phyloP scores from a whole-genome alignment of 2,888 invertebrate species.

The Dorcus parallelipipedus region DNA sequence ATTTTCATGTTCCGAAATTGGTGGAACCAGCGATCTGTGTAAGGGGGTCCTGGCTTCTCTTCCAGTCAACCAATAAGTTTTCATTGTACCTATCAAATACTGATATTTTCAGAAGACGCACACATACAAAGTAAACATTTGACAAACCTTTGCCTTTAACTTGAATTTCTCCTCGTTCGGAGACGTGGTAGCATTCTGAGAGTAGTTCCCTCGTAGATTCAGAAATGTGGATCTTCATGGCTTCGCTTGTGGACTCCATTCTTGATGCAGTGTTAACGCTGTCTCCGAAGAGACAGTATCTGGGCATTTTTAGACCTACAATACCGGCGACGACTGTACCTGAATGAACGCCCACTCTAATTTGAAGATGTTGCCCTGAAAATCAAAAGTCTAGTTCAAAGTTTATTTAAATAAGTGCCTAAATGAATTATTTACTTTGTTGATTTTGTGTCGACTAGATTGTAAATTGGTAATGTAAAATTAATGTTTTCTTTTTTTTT shows the following conservation, averaged over 20 bases:
- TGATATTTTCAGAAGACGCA: neutral
- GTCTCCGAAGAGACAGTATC: conserved; percentile 85
- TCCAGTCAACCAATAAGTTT: conserved; percentile 83
- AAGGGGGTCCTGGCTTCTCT: conserved; percentile 63
- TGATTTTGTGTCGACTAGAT: no score
- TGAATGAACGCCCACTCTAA: conserved; percentile 84
- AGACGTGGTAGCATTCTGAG: conserved; percentile 69
- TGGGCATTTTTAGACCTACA: conserved; percentile 91
- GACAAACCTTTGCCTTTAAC: conserved; percentile 83
- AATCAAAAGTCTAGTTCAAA: no score
- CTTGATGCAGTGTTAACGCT: conserved; percentile 88
- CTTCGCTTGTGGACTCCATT: conserved; percentile 90
- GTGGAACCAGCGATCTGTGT: conserved; percentile 37
- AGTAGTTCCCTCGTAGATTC: conserved; percentile 79
- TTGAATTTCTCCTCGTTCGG: conserved; percentile 67
- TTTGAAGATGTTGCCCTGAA: conserved; percentile 73
- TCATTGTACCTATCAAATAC: conserved; percentile 66
- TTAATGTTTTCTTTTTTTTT: no score
- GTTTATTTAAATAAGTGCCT: no score
- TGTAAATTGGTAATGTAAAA: no score
- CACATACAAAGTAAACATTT: neutral
- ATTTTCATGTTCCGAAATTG: conserved; percentile 19
- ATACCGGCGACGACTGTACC: conserved; percentile 93
- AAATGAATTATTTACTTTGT: no score
- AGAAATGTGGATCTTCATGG: conserved; percentile 94